A percentile compares a stretch with the other conserved stretches of the same genome.
phyloP scores from a whole-genome alignment of 1,140 invertebrate genomes.

The Phymastichus coffea region DNA sequence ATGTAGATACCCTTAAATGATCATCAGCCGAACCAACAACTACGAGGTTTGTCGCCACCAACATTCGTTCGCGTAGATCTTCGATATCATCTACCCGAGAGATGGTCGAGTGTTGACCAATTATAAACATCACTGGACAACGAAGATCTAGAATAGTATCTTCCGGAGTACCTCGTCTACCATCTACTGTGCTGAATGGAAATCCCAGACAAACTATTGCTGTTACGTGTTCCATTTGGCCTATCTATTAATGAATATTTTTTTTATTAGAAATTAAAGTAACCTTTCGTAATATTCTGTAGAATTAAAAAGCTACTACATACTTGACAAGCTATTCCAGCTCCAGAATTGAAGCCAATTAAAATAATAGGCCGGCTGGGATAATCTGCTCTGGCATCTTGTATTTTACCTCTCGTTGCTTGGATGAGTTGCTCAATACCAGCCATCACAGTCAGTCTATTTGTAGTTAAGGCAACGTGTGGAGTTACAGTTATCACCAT shows the following conservation, averaged over 20 bases:
- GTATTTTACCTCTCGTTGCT: slow-evolving; percentile 68
- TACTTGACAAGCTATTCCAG: slow-evolving; percentile 70
- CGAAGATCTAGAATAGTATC: slow-evolving; percentile 74
- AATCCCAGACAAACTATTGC: slow-evolving; percentile 81
- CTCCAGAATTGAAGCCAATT: slow-evolving; percentile 74
- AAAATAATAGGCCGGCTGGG: slow-evolving; percentile 74
- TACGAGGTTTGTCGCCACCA: slow-evolving; percentile 74
- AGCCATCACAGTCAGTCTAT: slow-evolving; percentile 57
- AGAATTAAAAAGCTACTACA: no score
- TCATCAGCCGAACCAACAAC: slow-evolving; percentile 84
- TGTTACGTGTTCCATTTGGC: slow-evolving; percentile 66
- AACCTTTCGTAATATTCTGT: no score
- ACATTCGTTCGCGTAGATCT: slow-evolving; percentile 72
- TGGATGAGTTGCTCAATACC: slow-evolving; percentile 72
- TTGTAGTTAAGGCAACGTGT: slow-evolving; percentile 51
- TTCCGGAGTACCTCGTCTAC: slow-evolving; percentile 75
- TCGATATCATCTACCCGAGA: slow-evolving; percentile 74
- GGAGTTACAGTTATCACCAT: slow-evolving; percentile 69
- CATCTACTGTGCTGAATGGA: slow-evolving; percentile 73
- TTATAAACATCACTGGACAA: slow-evolving; percentile 76
- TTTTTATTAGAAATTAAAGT: background rate
- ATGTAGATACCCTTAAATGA: slow-evolving; percentile 68
- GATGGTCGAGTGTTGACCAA: slow-evolving; percentile 72
- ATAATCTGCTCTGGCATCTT: slow-evolving; percentile 68
- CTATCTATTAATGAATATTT: slow-evolving; percentile 48